phyloP scores from a whole-genome alignment of 2,888 invertebrate species.

The Myathropa florea region DNA sequence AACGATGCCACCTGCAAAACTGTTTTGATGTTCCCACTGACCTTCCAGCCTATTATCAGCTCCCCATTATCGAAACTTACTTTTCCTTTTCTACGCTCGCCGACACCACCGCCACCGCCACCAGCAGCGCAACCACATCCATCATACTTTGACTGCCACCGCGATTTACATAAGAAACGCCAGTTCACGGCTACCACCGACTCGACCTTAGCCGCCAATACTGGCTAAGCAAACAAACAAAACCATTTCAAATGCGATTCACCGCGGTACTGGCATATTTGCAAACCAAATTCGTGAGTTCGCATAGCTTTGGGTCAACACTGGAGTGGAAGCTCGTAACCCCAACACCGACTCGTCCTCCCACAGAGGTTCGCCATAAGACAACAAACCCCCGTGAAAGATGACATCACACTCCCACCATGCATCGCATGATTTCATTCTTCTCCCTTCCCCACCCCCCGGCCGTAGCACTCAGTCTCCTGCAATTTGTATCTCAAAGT shows the following conservation, averaged over 20 bases:
- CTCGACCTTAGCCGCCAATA: constrained; percentile 30
- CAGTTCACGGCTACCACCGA: constrained; percentile 9
- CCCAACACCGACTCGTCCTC: not conserved
- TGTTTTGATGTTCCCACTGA: not conserved
- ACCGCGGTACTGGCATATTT: not conserved
- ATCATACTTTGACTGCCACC: not conserved
- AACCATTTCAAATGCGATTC: not conserved
- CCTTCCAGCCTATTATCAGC: not conserved
- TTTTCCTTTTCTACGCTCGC: not conserved
- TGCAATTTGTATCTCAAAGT: constrained; percentile 18
- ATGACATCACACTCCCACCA: not conserved
- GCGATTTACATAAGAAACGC: constrained; percentile 4
- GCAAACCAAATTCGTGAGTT: constrained; percentile 15
- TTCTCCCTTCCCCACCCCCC: not conserved
- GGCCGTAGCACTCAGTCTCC: not conserved
- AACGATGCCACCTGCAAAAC: not conserved
- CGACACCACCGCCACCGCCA: not conserved
- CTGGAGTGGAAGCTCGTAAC: not conserved
- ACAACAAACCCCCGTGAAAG: not conserved
- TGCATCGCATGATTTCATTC: constrained; percentile 1
- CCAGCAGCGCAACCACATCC: not conserved
- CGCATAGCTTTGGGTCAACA: not conserved
- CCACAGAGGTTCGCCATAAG: not conserved
- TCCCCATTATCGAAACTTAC: not conserved
- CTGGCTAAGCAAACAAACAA: not conserved